Evolutionary conservation across 2,113 vertebrate species (phyloP).

Genomic region (Penelope pileata): DNA sequence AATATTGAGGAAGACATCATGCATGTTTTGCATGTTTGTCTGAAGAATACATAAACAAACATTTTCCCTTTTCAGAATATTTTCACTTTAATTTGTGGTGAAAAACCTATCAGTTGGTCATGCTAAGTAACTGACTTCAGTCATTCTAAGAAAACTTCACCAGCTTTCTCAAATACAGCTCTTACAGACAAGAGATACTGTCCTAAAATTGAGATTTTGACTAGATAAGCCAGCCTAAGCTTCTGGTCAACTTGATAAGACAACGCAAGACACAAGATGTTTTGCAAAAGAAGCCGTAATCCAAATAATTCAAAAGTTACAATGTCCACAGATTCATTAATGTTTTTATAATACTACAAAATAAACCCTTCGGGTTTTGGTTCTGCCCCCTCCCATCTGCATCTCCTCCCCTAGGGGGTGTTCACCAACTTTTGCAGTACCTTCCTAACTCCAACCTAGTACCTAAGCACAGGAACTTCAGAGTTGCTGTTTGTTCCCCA

Average conservation of each 20-base stretch:
- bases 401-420: no score
- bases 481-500: neutral
- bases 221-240: neutral
- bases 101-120: neutral
- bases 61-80: neutral
- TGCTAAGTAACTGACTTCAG: neutral
- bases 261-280: neutral
- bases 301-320: neutral
- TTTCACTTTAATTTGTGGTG: neutral
- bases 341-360: neutral
- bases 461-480: neutral
- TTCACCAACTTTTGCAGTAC: neutral
- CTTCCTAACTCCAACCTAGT: neutral
- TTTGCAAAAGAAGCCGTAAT: neutral
- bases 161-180: neutral
- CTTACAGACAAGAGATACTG: neutral
- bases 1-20: rapidly evolving
- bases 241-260: neutral
- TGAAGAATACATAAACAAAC: neutral
- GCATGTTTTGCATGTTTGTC: neutral
- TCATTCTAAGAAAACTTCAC: neutral
- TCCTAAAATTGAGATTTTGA: neutral
- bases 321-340: neutral
- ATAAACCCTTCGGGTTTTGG: neutral
- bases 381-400: neutral